phyloP scores from a whole-genome alignment of 2,888 invertebrate species.

The Lochmaea capreae region DNA sequence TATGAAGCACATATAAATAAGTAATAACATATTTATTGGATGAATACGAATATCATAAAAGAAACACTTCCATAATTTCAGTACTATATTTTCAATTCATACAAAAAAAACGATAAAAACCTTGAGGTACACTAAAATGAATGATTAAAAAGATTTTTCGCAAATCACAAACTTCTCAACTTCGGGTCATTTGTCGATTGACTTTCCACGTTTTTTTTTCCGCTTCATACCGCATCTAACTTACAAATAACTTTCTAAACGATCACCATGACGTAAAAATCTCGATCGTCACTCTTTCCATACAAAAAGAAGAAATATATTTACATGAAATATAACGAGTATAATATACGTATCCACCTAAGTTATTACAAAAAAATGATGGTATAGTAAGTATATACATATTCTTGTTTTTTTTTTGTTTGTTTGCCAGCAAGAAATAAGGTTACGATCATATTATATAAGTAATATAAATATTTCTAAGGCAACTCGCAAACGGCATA shows the following conservation, averaged over 20 bases:
- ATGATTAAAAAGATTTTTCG: not conserved
- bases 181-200: not conserved
- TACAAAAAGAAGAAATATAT: constrained; percentile 42
- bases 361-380: constrained; percentile 53
- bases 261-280: constrained; percentile 26
- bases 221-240: constrained; percentile 22
- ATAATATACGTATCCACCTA: constrained; percentile 55
- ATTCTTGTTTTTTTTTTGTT: constrained; percentile 37
- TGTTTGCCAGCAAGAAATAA: constrained; percentile 59
- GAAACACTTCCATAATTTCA: not conserved
- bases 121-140: not conserved
- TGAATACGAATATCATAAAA: not conserved
- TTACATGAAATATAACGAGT: constrained; percentile 47
- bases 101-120: constrained; percentile 3
- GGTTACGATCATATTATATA: constrained; percentile 50
- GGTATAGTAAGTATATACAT: constrained; percentile 55
- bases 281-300: constrained; percentile 25
- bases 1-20: not conserved
- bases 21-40: not conserved
- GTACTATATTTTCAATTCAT: constrained; percentile 4
- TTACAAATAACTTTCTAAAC: constrained; percentile 14
- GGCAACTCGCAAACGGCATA: constrained; percentile 55
- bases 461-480: constrained; percentile 52
- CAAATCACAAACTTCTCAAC: not conserved
- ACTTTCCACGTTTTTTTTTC: constrained; percentile 18